Conservation (phyloP, 2,797 vertebrate genomes). For the Pelodytes ibericus region DNA sequence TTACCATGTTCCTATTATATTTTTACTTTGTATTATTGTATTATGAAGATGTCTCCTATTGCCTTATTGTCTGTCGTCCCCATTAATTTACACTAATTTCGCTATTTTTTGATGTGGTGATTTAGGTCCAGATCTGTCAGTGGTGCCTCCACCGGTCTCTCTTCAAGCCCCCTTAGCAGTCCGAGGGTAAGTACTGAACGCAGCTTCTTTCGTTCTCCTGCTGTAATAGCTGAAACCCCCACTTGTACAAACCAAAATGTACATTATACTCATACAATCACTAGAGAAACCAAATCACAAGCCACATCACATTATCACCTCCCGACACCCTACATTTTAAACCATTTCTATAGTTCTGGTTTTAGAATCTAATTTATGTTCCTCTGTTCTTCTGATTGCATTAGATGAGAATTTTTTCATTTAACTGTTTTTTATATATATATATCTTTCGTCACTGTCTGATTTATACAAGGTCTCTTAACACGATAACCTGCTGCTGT, state of each 20-base stretch:
- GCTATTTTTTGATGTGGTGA: too few relatives aligned
- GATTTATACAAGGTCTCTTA: not conserved
- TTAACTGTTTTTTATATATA: not conserved
- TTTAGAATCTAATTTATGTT: not conserved
- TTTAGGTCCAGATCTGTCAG: constrained; percentile 89
- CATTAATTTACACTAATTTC: too few relatives aligned
- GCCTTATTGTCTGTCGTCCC: too few relatives aligned
- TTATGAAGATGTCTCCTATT: too few relatives aligned
- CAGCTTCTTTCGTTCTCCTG: not conserved
- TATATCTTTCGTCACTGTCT: not conserved
- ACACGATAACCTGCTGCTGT: not conserved
- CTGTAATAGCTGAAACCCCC: not conserved
- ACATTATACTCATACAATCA: constrained; percentile 23
- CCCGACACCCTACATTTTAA: constrained; percentile 17
- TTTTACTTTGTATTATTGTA: too few relatives aligned
- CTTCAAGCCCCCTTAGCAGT: constrained; percentile 92
- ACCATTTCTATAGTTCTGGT: not conserved
- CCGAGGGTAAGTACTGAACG: constrained; percentile 83
- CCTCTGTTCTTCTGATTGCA: constrained; percentile 6
- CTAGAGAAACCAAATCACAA: constrained; percentile 59
- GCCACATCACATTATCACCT: constrained; percentile 72
- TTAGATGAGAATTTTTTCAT: not conserved
- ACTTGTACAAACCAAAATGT: not conserved
- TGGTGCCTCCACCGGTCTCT: constrained; percentile 89
- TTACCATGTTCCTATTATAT: too few relatives aligned